Percentiles rank a stretch among this genome's conserved stretches.
These are phyloP conservation scores for Margarornis squamiger DNA, from an alignment of 2,797 vertebrate species.

Conservation along the genomic window DNA sequence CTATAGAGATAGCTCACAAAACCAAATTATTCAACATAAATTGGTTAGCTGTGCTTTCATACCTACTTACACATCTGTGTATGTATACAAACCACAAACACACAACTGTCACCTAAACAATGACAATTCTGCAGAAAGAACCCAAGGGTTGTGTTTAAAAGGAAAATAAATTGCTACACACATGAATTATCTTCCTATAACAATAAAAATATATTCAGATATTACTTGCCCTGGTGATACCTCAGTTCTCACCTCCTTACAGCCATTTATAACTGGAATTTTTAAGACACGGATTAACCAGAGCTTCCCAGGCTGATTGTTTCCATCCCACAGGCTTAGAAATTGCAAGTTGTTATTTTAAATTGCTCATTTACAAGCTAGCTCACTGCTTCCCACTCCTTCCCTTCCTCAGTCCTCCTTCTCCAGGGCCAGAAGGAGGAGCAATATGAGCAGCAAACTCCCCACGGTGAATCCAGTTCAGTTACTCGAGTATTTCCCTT, in stretches of 20 bases:
- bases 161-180: neutral
- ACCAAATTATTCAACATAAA: neutral
- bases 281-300: neutral
- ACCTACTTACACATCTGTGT: neutral
- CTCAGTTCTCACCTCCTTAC: neutral
- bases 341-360: neutral
- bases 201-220: fast-evolving
- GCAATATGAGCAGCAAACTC: neutral
- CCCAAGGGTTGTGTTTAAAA: neutral
- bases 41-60: neutral
- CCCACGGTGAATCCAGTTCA: neutral
- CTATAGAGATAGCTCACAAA: neutral
- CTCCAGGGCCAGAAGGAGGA: neutral
- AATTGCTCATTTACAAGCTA: neutral
- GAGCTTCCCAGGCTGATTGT: neutral
- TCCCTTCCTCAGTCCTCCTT: neutral
- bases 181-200: fast-evolving
- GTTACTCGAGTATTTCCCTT: neutral
- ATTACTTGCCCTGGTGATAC: neutral
- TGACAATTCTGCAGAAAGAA: neutral
- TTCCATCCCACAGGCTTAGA: neutral
- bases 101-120: neutral
- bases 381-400: neutral
- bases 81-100: neutral
- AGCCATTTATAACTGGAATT: neutral